Conservation (phyloP, 2,888 invertebrate species). For the Rhamphomyia laevipes region DNA sequence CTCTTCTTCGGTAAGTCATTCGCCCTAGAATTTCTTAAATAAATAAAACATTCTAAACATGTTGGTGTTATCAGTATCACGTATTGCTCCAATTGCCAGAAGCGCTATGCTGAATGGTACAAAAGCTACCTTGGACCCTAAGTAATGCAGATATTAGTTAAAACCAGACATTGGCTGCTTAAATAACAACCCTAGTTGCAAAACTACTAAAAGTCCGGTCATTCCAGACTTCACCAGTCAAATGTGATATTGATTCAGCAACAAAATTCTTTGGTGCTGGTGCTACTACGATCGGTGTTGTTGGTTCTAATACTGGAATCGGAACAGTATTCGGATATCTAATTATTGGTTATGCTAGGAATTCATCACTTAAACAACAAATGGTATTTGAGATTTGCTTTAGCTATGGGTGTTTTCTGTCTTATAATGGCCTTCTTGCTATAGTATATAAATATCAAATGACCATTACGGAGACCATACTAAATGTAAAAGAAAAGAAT, state of each 20-base stretch:
- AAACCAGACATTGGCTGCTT: slow-evolving; percentile 52
- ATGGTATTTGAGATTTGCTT: slow-evolving; percentile 94
- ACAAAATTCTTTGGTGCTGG: slow-evolving; percentile 99
- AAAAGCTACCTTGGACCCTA: too few species aligned
- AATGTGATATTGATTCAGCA: slow-evolving; percentile 98
- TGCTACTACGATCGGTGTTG: slow-evolving; percentile 99
- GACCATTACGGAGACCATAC: too few species aligned
- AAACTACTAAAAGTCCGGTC: slow-evolving; percentile 59
- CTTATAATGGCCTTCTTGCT: slow-evolving; percentile 97
- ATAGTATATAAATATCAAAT: too few species aligned
- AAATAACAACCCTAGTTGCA: slow-evolving; percentile 49
- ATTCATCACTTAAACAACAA: slow-evolving; percentile 95
- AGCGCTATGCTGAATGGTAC: slow-evolving; percentile 60
- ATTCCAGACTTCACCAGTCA: slow-evolving; percentile 80
- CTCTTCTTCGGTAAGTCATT: too few species aligned
- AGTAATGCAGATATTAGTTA: slow-evolving; percentile 62
- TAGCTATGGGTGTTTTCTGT: slow-evolving; percentile 99
- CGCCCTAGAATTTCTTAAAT: slow-evolving; percentile 30
- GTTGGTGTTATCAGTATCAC: slow-evolving; percentile 57
- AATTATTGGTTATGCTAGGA: slow-evolving; percentile 92
- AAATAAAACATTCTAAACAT: slow-evolving; percentile 31
- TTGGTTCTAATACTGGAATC: slow-evolving; percentile 97
- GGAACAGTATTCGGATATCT: slow-evolving; percentile 94
- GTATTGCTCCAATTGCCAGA: slow-evolving; percentile 81
- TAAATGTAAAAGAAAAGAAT: too few species aligned